These are phyloP conservation scores for Acanthacorydalis orientalis DNA, from an alignment of 2,888 invertebrate species.

Conservation along the genomic window DNA sequence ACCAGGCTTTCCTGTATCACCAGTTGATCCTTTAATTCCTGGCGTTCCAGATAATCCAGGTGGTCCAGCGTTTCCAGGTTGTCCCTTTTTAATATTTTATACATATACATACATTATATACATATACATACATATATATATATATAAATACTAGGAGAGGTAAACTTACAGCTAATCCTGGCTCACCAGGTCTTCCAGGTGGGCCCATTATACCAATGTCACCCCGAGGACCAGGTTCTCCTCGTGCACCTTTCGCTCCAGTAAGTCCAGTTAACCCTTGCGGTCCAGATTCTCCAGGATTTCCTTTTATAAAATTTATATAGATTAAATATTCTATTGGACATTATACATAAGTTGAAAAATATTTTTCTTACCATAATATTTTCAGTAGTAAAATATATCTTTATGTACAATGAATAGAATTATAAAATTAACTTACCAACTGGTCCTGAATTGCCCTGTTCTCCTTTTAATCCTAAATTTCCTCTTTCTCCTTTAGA, in stretches of 20 bases:
- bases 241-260: conserved; percentile 58
- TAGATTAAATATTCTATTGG: too few species aligned
- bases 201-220: conserved; percentile 58
- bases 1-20: conserved; percentile 54
- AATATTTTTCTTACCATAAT: too few species aligned
- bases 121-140: neutral
- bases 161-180: conserved; percentile 45
- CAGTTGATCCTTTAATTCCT: conserved; percentile 51
- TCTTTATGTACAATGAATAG: too few species aligned
- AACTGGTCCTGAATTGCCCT: conserved; percentile 45
- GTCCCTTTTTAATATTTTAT: conserved; percentile 33
- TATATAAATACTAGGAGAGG: neutral
- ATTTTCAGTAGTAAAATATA: too few species aligned
- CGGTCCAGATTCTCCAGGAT: conserved; percentile 43
- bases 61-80: conserved; percentile 48
- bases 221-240: conserved; percentile 60
- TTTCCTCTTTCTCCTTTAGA: conserved; percentile 58
- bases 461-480: conserved; percentile 53
- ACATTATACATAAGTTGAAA: too few species aligned
- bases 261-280: conserved; percentile 40
- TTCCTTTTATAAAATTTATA: conserved; percentile 24
- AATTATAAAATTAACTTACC: too few species aligned
- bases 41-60: conserved; percentile 50
- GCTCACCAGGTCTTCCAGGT: conserved; percentile 60
- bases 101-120: neutral